Base-by-base conservation (phyloP, 2,888 invertebrate genomes). In the Pachliopta kotzebuea region DNA sequence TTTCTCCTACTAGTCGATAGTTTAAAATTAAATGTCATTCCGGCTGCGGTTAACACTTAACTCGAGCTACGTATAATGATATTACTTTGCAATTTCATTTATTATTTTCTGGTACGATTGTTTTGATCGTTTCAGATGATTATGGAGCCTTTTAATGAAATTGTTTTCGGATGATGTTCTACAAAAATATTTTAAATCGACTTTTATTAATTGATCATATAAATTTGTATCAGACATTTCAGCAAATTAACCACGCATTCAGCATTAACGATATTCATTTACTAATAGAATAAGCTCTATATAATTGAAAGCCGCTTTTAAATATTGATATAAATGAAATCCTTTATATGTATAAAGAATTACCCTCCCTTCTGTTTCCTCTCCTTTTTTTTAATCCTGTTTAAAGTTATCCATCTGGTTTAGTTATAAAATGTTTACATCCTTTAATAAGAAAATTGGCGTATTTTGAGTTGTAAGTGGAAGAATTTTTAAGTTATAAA, bases 1-100 rank as follows among this genome's bases (percentile, higher is more conserved):
- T 88, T 88, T 86, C 85, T 84, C 83, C 70, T 83, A 72, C 81
- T 80, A 78, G 80, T 84, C 84, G 79, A 88, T 86, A 84, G 84
- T 85, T 86, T 88, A 84, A 88, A 90, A 90, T 91, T 88, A 88
- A 89, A 91, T 81, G 88, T 88, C 89, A 90, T 85, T 84, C 85
- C 73, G 79, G 78, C 74, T 86, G 91, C 83, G 90, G 90, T 90
- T 85, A 84, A 80, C 85, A 84, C 84, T 88, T 88, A 87, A 89
- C 90, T 85, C 85, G 85, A 84, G 72, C 84, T 83, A 84, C 81
- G 82, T 82, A 84, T 85, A 83, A 86, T 86, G 80, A 80, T 84
- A 86, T 88, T 86, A 87, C 83, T 85, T 85, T 76, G 81, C 84
- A 79, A 88, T 88, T 90, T 82, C 86, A 89, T 90, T 87, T 84